Evolutionary conservation across 1,140 invertebrate species (phyloP).

Genomic region (Littorina saxatilis): DNA sequence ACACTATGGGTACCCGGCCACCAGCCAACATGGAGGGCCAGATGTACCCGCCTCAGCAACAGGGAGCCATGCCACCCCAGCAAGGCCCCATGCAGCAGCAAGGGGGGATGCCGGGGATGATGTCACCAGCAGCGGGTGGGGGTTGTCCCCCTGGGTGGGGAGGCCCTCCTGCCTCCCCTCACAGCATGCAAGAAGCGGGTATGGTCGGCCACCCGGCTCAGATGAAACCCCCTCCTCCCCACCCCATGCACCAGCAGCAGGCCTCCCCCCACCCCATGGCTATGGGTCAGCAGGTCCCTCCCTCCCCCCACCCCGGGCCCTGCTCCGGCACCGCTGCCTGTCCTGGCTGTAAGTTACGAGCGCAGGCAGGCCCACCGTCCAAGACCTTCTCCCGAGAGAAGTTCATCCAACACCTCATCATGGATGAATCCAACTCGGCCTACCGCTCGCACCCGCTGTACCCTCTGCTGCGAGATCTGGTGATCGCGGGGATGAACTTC

Average conservation of each 20-base stretch:
- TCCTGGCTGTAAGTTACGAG: conserved; percentile 62
- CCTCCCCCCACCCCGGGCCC: conserved; percentile 41
- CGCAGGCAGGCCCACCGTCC: conserved; percentile 50
- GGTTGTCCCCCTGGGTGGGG: conserved; percentile 33
- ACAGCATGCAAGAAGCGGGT: conserved; percentile 26
- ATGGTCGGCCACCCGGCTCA: conserved; percentile 39
- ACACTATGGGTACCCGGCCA: conserved; percentile 25
- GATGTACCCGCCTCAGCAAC: conserved; percentile 41
- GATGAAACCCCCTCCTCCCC: conserved; percentile 34
- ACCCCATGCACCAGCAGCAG: conserved; percentile 36
- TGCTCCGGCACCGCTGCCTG: conserved; percentile 63
- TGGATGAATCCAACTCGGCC: conserved; percentile 69
- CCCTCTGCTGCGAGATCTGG: conserved; percentile 72
- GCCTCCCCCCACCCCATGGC: conserved; percentile 9
- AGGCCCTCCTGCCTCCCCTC: conserved; percentile 24
- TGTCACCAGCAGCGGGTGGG: background rate
- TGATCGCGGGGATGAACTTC: conserved; percentile 75
- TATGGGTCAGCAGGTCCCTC: conserved; percentile 24
- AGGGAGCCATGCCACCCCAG: conserved; percentile 44
- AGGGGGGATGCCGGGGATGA: conserved; percentile 46
- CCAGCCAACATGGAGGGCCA: conserved; percentile 28
- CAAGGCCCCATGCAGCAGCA: conserved; percentile 47
- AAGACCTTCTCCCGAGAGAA: conserved; percentile 69
- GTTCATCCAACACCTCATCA: conserved; percentile 73
- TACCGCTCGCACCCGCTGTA: conserved; percentile 74